Evolutionary conservation across 2,797 vertebrate genomes (phyloP), one percentile per base, ranked within the genome.

Genomic region (Characodon lateralis): DNA sequence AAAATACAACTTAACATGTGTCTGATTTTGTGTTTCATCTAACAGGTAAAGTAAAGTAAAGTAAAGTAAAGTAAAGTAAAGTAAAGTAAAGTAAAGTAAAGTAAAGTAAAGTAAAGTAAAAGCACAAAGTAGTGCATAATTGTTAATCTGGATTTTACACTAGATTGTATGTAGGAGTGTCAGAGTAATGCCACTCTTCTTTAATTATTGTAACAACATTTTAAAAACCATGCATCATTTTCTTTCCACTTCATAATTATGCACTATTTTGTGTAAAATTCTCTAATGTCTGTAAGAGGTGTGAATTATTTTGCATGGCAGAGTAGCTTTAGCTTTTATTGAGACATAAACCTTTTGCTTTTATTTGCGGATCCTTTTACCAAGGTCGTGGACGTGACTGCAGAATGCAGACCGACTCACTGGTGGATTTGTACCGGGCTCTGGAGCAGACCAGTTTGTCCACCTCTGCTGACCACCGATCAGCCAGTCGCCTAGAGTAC

Each of bases 351-450:
- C 18, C 24, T 3, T 55, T 55, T 79, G 56, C 50, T 73, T 46
- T 51, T 76, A 6, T 20, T 74, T 72, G 58, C 10, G 63, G 53
- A 59, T 72, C 35, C 41, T 50, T 72, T 43, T 77, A 88, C 59
- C 43, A 79, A 96, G 95, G 92, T 31, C 81, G 77, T 16, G 87
- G 92, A 71, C 88, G 96, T 90, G 90, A 95, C 87, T 95, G 96
- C 88, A 95, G 97, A 91, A 95, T 96, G 88, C 94, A 97, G 94
- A 93, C 97, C 71, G 97, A 98, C 92, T 98, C 98, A 68, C 93
- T 99, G 91, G 97, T 97, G 92, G 98, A 99, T 93, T 93, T 99
- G 93, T 99, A 97, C 92, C 96, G 96, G 75, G 97, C 97, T 80
- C 93, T 99, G 95, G 97, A 99, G 92, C 96, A 97, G 94, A 97